Evolutionary conservation across 2,888 invertebrate species (phyloP), one percentile per base, ranked within the genome.

Genomic region (Thelaira solivaga): DNA sequence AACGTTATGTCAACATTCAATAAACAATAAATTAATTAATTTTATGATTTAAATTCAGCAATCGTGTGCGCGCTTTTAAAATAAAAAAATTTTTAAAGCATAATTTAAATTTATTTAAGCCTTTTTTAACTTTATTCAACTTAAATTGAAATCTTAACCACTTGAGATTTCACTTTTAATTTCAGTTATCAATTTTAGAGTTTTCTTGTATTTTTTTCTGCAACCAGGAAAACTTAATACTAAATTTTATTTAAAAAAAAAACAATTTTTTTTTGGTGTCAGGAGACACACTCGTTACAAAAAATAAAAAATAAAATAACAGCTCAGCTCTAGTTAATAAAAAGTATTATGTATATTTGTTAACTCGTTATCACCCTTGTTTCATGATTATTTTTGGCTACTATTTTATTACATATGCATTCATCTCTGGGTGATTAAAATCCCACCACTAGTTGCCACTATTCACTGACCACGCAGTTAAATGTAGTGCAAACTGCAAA

Each of bases 281-380:
- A 64, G n/a, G 47, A 39, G 18, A 49, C 26, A 24, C 31, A 29
- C 41, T 43, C 16, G 10, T 34, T 11, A 36, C n/a, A 29, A 29
- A 41, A 16, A 51, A 43, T 10, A 29, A 43, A 29, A 36, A 11
- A 57, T 39, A 41, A 26, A 51, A 16, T 8, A 11, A 18, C 57
- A 59, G 59, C 49, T n/a, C 11, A 41, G 59, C 41, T 39, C 20
- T 53, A 39, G 57, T 39, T 26, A 49, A 69, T 34, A 49, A n/a
- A n/a, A 62, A 51, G 34, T 71, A 22, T 76, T 77, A 69, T 73
- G 73, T 73, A 69, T 73, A 68, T 77, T 77, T 77, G 77, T 77
- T 77, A 77, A 77, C 77, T 77, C 73, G 77, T 77, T 77, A 77
- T 77, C 77, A 77, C 77, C 73, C 73, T 77, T 77, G 77, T 77